phyloP scores from a whole-genome alignment of 2,888 invertebrate species.

The Gastrophysa polygoni region DNA sequence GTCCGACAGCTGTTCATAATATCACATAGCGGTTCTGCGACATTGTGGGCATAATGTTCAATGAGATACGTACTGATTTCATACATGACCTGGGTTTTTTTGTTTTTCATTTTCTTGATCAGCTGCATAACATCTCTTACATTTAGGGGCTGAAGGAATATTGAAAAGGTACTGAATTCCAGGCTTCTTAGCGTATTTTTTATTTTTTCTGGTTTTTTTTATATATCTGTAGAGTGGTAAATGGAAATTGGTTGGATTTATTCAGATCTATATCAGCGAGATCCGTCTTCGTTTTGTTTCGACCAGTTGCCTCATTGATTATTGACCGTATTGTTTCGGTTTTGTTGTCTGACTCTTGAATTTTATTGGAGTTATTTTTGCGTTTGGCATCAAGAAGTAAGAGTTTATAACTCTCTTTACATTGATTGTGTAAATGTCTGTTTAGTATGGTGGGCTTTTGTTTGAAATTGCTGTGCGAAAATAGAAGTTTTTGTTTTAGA shows the following conservation, averaged over 20 bases:
- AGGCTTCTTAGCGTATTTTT: not conserved
- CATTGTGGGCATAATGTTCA: not conserved
- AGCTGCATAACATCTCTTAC: not conserved
- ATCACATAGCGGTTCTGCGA: conserved; percentile 5
- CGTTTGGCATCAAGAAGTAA: too few relatives aligned
- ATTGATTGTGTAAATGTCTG: not conserved
- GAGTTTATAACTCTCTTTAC: too few relatives aligned
- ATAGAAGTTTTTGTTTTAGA: not conserved
- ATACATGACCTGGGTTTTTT: conserved; percentile 7
- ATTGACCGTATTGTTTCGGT: too few relatives aligned
- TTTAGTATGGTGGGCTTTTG: conserved; percentile 1
- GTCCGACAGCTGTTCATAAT: not conserved
- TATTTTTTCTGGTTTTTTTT: not conserved
- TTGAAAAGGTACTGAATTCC: not conserved
- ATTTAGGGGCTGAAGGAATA: not conserved
- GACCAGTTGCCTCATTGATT: too few relatives aligned
- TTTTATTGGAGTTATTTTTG: too few relatives aligned
- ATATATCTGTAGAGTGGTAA: not conserved
- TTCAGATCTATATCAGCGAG: conserved; percentile 2
- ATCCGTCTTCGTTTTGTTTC: not conserved
- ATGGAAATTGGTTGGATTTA: not conserved
- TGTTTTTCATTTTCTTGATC: not conserved
- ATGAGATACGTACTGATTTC: conserved; percentile 1
- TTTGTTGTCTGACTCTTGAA: too few relatives aligned
- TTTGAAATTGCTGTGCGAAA: conserved; percentile 1